A percentile compares a stretch with the other conserved stretches of the same genome.
These are phyloP conservation scores for Holotrichia oblita DNA, from an alignment of 1,140 invertebrate species.

Conservation along the genomic window DNA sequence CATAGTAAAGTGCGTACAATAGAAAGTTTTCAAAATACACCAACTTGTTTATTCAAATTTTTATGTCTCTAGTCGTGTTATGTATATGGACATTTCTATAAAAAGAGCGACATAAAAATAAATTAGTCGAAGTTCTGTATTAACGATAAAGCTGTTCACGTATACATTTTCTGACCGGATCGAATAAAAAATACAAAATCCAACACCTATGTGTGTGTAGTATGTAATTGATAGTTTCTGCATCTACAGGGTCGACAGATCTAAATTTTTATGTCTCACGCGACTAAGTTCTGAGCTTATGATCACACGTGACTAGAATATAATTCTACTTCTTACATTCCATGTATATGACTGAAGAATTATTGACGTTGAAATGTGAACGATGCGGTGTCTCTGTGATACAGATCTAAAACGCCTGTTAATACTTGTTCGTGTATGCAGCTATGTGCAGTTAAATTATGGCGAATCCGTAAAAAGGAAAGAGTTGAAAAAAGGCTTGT, in stretches of 20 bases:
- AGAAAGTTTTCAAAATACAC: not conserved
- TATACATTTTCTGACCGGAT: not conserved
- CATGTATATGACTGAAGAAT: constrained; percentile 26
- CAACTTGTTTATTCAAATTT: not conserved
- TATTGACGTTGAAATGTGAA: constrained; percentile 36
- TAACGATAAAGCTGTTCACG: not conserved
- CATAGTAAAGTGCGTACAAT: not conserved
- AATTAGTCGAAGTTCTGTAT: not conserved
- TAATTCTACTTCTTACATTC: constrained; percentile 34
- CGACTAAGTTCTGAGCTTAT: constrained; percentile 28
- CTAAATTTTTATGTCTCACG: constrained; percentile 27
- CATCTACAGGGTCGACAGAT: constrained; percentile 2
- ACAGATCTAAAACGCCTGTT: constrained; percentile 29
- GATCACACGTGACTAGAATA: constrained; percentile 34
- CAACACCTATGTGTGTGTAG: not conserved
- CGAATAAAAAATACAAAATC: not conserved
- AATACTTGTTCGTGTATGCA: constrained; percentile 9
- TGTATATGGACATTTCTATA: not conserved
- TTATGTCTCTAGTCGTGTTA: not conserved
- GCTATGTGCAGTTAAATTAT: constrained; percentile 15
- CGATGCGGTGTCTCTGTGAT: constrained; percentile 31
- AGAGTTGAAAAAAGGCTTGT: not conserved
- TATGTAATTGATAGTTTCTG: constrained; percentile 30
- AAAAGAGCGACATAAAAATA: constrained; percentile 7
- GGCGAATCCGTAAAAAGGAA: constrained; percentile 27